Conservation (phyloP, 2,113 vertebrate genomes). For the Athene noctua region DNA sequence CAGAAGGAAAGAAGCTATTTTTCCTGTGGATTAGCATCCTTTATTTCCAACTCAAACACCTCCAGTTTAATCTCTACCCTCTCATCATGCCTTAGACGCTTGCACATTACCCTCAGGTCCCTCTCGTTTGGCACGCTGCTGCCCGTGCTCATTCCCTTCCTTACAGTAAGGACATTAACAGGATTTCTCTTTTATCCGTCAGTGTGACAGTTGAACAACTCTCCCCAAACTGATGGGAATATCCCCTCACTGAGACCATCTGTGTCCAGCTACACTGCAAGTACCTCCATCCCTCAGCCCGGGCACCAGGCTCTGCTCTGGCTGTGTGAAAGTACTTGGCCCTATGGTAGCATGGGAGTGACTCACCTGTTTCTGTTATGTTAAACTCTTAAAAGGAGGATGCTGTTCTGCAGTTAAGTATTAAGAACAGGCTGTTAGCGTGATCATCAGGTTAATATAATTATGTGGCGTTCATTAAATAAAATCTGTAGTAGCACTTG, state of each 20-base stretch:
- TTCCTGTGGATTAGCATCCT: background rate
- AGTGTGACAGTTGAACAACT: background rate
- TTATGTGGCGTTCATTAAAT: background rate
- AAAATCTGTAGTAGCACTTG: background rate
- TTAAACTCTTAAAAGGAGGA: background rate
- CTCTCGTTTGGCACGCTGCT: rapidly evolving
- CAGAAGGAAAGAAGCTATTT: background rate
- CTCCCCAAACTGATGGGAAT: background rate
- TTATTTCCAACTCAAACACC: background rate
- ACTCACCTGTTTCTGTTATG: background rate
- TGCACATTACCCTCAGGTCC: background rate
- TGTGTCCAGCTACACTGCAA: rapidly evolving
- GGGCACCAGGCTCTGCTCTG: rapidly evolving
- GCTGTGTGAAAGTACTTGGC: background rate
- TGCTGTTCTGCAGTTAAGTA: background rate
- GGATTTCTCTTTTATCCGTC: background rate
- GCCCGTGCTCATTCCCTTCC: background rate
- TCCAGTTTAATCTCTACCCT: background rate
- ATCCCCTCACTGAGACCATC: background rate
- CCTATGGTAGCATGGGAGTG: rapidly evolving
- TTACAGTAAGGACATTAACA: rapidly evolving
- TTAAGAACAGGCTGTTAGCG: background rate
- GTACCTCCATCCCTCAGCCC: background rate
- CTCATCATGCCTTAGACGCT: background rate
- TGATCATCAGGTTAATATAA: background rate